phyloP scores from a whole-genome alignment of 2,113 vertebrate genomes.

The Phrynosoma blainvillii region DNA sequence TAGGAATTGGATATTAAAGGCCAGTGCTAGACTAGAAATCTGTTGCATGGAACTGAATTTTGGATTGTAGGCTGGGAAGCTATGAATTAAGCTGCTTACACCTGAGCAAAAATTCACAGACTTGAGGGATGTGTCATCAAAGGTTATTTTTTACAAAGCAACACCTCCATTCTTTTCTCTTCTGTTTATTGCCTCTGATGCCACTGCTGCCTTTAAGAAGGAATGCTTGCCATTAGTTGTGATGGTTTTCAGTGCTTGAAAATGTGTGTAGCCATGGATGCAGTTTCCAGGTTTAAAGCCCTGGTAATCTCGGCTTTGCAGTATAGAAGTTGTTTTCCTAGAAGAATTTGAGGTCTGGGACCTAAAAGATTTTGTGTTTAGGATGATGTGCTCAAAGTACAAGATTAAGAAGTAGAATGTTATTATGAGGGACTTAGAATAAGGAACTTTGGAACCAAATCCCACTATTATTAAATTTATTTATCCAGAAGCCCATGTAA shows the following conservation, averaged over 20 bases:
- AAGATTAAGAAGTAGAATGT: not conserved
- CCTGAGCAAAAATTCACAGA: not conserved
- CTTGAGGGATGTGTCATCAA: not conserved
- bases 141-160: not conserved
- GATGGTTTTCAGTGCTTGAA: constrained; percentile 11
- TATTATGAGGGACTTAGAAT: not conserved
- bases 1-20: not conserved
- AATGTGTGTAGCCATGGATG: constrained; percentile 14
- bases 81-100: not conserved
- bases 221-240: constrained; percentile 14
- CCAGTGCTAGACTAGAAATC: not conserved
- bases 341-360: not conserved
- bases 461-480: not conserved
- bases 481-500: no score
- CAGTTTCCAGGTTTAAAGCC: not conserved
- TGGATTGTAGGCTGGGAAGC: not conserved
- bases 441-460: not conserved
- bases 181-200: not conserved
- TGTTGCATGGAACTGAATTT: not conserved
- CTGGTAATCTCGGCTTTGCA: not conserved
- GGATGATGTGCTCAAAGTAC: not conserved
- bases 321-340: not conserved
- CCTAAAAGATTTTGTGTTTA: not conserved
- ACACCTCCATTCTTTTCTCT: not conserved
- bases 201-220: not conserved